phyloP scores from a whole-genome alignment of 2,113 vertebrate species.

The Apodemus speciosus region DNA sequence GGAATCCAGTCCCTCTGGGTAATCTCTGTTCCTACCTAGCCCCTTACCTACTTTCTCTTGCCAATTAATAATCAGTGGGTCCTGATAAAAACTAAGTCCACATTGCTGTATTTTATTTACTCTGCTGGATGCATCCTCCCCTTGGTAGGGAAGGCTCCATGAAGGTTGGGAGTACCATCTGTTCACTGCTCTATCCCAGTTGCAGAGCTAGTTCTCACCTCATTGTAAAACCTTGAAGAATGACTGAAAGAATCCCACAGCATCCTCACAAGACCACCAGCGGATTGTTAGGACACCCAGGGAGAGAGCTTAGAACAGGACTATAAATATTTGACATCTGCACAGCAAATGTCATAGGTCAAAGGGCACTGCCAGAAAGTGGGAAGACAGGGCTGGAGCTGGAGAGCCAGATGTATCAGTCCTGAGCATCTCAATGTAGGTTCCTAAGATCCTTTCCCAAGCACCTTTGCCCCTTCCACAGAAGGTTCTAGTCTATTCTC shows the following conservation, averaged over 20 bases:
- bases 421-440: fast-evolving
- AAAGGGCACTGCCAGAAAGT: not conserved
- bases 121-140: not conserved
- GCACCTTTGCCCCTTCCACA: fast-evolving
- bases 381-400: fast-evolving
- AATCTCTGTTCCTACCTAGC: fast-evolving
- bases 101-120: fast-evolving
- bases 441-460: not conserved
- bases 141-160: not conserved
- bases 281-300: not conserved
- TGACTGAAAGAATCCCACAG: not conserved
- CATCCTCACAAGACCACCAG: too few relatives aligned
- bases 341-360: not conserved
- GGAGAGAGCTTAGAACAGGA: not conserved
- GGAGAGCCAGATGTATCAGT: fast-evolving
- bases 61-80: not conserved
- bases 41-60: too few relatives aligned
- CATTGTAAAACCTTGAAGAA: not conserved
- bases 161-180: not conserved
- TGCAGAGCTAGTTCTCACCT: not conserved
- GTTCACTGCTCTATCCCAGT: not conserved
- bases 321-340: not conserved
- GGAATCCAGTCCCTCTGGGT: fast-evolving
- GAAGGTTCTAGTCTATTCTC: not conserved
- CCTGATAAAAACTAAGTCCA: not conserved